Conservation (phyloP, 2,888 invertebrate species). For the Gasteruption jaculator region DNA sequence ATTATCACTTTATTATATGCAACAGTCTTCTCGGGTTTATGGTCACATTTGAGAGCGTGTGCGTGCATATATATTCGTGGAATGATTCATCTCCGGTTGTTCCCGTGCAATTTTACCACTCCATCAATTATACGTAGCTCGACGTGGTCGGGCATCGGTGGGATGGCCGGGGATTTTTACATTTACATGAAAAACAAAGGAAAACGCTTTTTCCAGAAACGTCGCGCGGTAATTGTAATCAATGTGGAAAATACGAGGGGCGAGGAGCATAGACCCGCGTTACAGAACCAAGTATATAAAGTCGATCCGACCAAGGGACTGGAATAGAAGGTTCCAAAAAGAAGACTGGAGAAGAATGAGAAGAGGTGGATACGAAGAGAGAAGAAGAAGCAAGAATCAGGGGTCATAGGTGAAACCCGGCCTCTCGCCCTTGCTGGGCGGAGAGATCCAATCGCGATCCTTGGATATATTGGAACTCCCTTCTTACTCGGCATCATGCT, state of each 20-base stretch:
- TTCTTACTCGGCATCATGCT: slow-evolving; percentile 39
- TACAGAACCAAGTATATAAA: no score
- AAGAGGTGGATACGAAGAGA: slow-evolving; percentile 19
- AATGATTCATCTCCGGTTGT: slow-evolving; percentile 30
- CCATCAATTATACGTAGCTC: slow-evolving; percentile 43
- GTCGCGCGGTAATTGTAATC: no score
- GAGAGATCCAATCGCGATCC: slow-evolving; percentile 44
- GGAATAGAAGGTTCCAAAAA: no score
- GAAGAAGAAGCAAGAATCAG: slow-evolving; percentile 27
- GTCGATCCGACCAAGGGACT: no score
- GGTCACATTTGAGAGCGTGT: slow-evolving; percentile 33
- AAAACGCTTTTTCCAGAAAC: no score
- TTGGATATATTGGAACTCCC: no score
- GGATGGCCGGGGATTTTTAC: no score
- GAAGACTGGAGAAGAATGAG: slow-evolving; percentile 23
- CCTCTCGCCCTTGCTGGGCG: slow-evolving; percentile 44
- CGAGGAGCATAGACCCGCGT: no score
- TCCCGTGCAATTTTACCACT: slow-evolving; percentile 36
- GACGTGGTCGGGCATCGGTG: no score
- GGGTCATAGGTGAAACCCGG: slow-evolving; percentile 49
- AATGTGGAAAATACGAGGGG: no score
- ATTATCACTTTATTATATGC: slow-evolving; percentile 48
- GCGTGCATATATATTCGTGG: slow-evolving; percentile 10
- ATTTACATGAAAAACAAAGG: no score
- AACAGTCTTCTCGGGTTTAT: slow-evolving; percentile 41